Evolutionary conservation across 2,888 invertebrate genomes (phyloP), one percentile per base, ranked within the genome.

Genomic region (Drosophila tanythrix): DNA sequence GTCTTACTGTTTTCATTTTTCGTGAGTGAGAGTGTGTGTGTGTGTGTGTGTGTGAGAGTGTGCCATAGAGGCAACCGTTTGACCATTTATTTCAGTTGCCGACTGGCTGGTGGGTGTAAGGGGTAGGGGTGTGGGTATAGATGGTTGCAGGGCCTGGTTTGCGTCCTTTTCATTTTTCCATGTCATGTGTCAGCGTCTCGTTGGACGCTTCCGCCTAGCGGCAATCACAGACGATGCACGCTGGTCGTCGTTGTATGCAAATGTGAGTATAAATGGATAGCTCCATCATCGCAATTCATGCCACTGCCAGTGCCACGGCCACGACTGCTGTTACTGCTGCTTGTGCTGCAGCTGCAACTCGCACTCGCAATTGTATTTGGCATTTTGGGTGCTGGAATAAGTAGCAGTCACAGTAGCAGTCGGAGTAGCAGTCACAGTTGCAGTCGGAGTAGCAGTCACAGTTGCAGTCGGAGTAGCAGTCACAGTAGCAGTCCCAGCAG

Each of bases 251-350:
- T 56, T 83, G 60, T 84, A 89, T 90, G 90, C 87, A 89, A 89
- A 89, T 89, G 89, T 74, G 71, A 82, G 85, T 80, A 88, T 88
- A 90, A 89, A 88, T 89, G 90, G 91, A 89, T 90, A 90, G 88
- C 91, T 91, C 89, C 89, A 89, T 91, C 91, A 89, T 87, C 84
- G 79, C 82, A 88, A 86, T 90, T 87, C 87, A 86, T 90, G 83
- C 88, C 69, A 66, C 68, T 67, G 61, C 70, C 66, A 72, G 71
- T 40, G 40, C 53, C 72, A 76, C 11, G 27, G 80, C 52, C 67
- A 61, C 35, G 46, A 64, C 29, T n/a, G 18, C 40, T 52, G 48
- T 18, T 33, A n/a, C 25, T 13, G 21, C 64, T 58, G 46, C 78
- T n/a, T 56, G 56, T 38, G 55, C n/a, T 76, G 67, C 67, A 55